Evolutionary conservation across 1,140 invertebrate genomes (phyloP).

Genomic region (Plectrocnemia conspersa): DNA sequence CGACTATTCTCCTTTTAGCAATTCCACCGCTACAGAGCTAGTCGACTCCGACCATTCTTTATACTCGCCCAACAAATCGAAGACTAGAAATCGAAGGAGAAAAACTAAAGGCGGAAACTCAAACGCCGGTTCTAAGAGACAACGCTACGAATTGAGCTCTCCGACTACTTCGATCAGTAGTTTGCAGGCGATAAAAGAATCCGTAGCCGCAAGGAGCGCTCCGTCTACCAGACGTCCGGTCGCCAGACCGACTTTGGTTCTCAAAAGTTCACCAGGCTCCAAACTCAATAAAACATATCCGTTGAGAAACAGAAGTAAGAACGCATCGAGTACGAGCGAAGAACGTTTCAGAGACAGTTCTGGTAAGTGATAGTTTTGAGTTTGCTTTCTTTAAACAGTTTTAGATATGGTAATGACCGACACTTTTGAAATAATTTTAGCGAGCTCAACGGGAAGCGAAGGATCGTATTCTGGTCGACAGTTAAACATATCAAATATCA

Average conservation of each 20-base stretch:
- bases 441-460: no score
- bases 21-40: conserved; percentile 47
- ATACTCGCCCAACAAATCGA: conserved; percentile 46
- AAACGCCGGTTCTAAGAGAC: not conserved
- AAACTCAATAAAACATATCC: conserved; percentile 20
- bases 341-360: conserved; percentile 12
- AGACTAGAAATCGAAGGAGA: conserved; percentile 42
- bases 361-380: no score
- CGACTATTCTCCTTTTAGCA: conserved; percentile 51
- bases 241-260: conserved; percentile 12
- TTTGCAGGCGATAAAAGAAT: not conserved
- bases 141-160: conserved; percentile 1
- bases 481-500: no score
- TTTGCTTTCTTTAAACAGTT: no score
- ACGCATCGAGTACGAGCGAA: conserved; percentile 6
- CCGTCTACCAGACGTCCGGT: conserved; percentile 7
- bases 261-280: conserved; percentile 1
- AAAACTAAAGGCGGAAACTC: not conserved
- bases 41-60: conserved; percentile 50
- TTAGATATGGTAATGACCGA: no score
- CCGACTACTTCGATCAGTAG: not conserved
- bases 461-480: no score
- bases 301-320: conserved; percentile 14
- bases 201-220: conserved; percentile 7
- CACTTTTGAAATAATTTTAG: no score